Percentiles rank a stretch among this genome's conserved stretches.
phyloP scores from a whole-genome alignment of 1,140 invertebrate species.

The Calliopsis andreniformis region DNA sequence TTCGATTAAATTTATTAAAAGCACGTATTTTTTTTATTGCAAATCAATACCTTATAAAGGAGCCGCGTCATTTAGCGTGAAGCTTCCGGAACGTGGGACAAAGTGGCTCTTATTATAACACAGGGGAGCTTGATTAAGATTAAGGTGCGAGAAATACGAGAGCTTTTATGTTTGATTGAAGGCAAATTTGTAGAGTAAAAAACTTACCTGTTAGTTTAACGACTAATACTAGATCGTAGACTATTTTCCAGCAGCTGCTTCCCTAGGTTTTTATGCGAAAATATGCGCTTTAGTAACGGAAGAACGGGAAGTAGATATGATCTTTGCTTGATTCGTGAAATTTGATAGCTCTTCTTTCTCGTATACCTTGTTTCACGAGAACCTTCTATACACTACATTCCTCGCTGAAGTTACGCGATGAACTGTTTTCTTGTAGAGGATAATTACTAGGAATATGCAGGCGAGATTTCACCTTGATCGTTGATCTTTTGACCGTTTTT shows the following conservation, averaged over 20 bases:
- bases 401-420: neutral
- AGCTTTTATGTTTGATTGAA: neutral
- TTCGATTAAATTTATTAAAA: conserved; percentile 55
- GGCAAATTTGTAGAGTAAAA: too few relatives aligned
- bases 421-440: neutral
- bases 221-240: too few relatives aligned
- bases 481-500: conserved; percentile 8
- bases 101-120: neutral
- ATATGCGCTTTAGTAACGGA: neutral
- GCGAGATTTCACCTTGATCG: conserved; percentile 51
- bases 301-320: neutral
- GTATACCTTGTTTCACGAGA: neutral
- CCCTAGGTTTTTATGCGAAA: neutral
- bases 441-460: neutral
- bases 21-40: conserved; percentile 42
- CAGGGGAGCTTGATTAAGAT: neutral
- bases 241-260: neutral
- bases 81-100: neutral
- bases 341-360: neutral
- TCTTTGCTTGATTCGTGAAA: neutral
- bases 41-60: conserved; percentile 40
- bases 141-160: neutral
- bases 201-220: conserved; percentile 1
- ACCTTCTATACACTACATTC: neutral
- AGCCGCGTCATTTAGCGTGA: neutral